Conservation (phyloP, 2,888 invertebrate genomes). For the Liopterus haemorrhoidalis region DNA sequence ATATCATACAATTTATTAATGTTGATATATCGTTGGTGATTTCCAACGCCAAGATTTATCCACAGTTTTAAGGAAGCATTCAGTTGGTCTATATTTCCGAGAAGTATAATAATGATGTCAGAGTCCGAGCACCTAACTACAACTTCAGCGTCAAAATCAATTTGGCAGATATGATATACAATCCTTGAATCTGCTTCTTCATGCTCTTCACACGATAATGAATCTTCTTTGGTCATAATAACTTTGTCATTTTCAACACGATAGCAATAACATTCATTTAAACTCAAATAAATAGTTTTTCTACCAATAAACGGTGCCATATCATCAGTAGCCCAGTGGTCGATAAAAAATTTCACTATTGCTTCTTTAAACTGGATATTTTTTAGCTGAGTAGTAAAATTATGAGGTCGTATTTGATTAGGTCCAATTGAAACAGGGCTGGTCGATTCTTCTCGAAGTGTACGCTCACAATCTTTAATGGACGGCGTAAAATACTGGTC, state of each 20-base stretch:
- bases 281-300: constrained; percentile 22
- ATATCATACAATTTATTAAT: constrained; percentile 29
- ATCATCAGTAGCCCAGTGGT: constrained; percentile 27
- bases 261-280: constrained; percentile 22
- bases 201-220: constrained; percentile 19
- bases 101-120: constrained; percentile 33
- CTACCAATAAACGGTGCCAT: constrained; percentile 26
- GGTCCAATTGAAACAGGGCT: constrained; percentile 22
- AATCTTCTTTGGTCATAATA: constrained; percentile 9
- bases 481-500: constrained; percentile 28
- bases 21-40: constrained; percentile 27
- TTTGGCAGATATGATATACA: constrained; percentile 18
- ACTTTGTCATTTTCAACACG: constrained; percentile 10
- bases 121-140: constrained; percentile 26
- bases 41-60: constrained; percentile 28
- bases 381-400: constrained; percentile 28
- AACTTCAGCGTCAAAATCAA: constrained; percentile 15
- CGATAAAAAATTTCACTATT: constrained; percentile 25
- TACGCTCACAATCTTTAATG: constrained; percentile 28
- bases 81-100: constrained; percentile 25
- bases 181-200: constrained; percentile 24
- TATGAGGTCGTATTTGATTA: constrained; percentile 23
- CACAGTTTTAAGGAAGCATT: constrained; percentile 23
- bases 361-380: constrained; percentile 27
- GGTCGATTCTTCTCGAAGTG: constrained; percentile 22